A percentile compares a stretch with the other conserved stretches of the same genome.
Conservation (phyloP, 92 coral and sea anemone genomes). For the Porites lobata region DNA sequence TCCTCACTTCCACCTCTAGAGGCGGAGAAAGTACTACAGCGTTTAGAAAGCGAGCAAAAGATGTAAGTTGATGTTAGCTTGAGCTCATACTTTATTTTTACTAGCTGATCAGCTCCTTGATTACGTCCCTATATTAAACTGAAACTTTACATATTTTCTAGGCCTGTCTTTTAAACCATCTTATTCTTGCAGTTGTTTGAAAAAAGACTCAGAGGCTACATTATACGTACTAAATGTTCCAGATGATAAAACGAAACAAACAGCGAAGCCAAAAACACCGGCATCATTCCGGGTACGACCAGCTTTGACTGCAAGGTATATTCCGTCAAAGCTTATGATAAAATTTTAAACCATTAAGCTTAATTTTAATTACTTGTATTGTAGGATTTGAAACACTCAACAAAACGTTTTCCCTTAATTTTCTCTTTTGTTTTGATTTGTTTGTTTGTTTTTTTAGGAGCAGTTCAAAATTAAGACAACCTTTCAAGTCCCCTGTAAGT, state of each 20-base stretch:
- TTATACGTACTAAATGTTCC: background rate
- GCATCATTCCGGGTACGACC: conserved; percentile 13
- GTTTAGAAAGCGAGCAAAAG: conserved; percentile 20
- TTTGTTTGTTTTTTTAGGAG: conserved; percentile 22
- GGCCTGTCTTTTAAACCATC: background rate
- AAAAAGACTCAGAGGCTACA: background rate
- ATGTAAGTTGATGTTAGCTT: conserved; percentile 2
- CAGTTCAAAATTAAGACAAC: conserved; percentile 82
- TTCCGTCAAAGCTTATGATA: background rate
- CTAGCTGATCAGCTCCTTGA: too few relatives aligned
- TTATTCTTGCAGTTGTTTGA: background rate
- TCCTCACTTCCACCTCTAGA: background rate
- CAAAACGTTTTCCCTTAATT: background rate
- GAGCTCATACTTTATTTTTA: too few relatives aligned
- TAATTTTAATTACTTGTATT: too few relatives aligned
- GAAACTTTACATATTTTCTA: too few relatives aligned
- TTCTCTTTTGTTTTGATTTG: background rate
- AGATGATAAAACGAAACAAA: background rate
- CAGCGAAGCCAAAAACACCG: conserved; percentile 15
- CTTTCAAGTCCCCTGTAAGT: conserved; percentile 98
- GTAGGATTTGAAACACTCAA: background rate
- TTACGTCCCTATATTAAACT: too few relatives aligned
- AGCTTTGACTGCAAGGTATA: conserved; percentile 16
- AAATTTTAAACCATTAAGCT: background rate
- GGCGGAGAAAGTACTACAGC: background rate